Conservation (phyloP, 2,888 invertebrate genomes). For the Ectemnius lituratus region DNA sequence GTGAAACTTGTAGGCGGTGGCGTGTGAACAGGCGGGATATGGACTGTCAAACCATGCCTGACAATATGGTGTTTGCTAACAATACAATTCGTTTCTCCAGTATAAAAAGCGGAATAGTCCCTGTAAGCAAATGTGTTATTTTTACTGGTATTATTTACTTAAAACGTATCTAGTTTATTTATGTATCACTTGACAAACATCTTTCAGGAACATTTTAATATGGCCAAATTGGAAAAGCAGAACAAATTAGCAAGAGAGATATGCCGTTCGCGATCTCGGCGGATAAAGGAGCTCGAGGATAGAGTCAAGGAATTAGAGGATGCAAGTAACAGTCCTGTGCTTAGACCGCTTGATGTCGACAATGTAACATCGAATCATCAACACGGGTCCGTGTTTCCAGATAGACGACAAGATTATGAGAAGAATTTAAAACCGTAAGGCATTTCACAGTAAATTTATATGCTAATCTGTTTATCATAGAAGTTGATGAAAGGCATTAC, state of each 20-base stretch:
- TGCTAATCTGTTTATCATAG: background rate
- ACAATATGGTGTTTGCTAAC: slow-evolving; percentile 46
- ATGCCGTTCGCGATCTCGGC: slow-evolving; percentile 78
- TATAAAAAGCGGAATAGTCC: slow-evolving; percentile 66
- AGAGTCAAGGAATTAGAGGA: slow-evolving; percentile 53
- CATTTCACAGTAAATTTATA: background rate
- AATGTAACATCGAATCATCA: slow-evolving; percentile 10
- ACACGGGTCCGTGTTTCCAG: background rate
- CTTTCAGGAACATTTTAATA: slow-evolving; percentile 62
- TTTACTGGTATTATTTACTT: background rate
- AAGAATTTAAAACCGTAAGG: background rate
- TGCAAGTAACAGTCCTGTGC: background rate
- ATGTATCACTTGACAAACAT: background rate
- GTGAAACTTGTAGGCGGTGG: slow-evolving; percentile 56
- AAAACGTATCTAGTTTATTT: background rate
- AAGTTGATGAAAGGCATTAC: slow-evolving; percentile 3
- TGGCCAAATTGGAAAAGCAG: slow-evolving; percentile 79
- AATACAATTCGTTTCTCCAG: slow-evolving; percentile 59
- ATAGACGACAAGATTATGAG: background rate
- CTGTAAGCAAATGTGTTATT: slow-evolving; percentile 54
- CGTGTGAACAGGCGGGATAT: slow-evolving; percentile 63
- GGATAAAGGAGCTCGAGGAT: slow-evolving; percentile 60
- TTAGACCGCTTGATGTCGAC: background rate
- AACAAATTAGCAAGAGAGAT: slow-evolving; percentile 78
- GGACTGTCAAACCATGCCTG: slow-evolving; percentile 63